Conservation (phyloP, 2,797 vertebrate genomes). For the Xiphorhynchus erythropygius region DNA sequence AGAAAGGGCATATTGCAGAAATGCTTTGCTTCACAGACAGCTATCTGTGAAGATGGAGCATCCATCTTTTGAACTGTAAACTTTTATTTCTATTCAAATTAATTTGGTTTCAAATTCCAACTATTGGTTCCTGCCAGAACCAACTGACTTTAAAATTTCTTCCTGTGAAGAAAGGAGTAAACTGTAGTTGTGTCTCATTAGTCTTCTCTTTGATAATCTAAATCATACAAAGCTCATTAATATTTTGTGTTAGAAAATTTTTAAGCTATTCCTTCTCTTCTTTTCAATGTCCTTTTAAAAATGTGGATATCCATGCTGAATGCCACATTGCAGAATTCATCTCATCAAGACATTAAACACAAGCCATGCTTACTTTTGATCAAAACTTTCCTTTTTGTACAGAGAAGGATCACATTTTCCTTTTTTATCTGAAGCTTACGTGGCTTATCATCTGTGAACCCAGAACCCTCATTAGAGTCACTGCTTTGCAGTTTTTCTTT, state of each 20-base stretch:
- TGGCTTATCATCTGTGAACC: background rate
- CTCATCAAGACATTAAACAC: background rate
- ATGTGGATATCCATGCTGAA: background rate
- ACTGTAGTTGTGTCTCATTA: background rate
- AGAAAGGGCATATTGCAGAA: background rate
- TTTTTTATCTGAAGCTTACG: background rate
- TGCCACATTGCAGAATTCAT: background rate
- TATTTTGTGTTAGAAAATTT: background rate
- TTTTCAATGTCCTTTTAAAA: background rate
- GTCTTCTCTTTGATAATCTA: background rate
- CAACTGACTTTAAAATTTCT: background rate
- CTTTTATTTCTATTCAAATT: background rate
- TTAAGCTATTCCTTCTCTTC: background rate
- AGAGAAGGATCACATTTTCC: background rate
- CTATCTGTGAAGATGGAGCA: background rate
- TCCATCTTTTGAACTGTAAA: background rate
- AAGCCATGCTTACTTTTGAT: background rate
- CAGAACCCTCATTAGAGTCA: background rate
- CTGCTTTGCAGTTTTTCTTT: background rate
- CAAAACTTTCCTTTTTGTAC: background rate
- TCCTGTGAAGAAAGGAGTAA: background rate
- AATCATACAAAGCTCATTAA: background rate
- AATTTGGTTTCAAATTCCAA: background rate
- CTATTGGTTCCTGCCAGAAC: background rate
- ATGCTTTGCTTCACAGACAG: background rate